Base-by-base conservation (phyloP, 2,797 vertebrate species). In the Protosalanx chinensis region DNA sequence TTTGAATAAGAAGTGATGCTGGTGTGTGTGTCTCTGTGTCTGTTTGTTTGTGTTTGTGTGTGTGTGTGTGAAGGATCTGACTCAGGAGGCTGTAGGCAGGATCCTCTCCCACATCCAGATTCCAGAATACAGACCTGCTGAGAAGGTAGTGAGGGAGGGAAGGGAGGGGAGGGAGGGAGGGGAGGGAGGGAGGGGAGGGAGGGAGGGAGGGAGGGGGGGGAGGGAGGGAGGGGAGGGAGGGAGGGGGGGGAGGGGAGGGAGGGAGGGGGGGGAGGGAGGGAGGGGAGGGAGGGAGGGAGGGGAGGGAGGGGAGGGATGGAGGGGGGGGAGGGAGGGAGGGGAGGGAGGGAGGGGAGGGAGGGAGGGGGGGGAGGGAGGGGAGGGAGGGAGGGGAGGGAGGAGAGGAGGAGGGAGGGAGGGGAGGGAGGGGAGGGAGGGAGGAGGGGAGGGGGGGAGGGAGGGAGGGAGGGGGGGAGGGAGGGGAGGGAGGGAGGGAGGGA, bases 81-180 rank as follows among this genome's bases (percentile, higher is more conserved):
- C 93, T 68, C 87, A 90, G 76, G 93, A 96, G 79, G 77, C 68
- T 12, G 90, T 98, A 79, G 81, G 86, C 68, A 90, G 88, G 72
- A 90, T 95, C 78, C 88, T 96, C 76, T 90, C 92, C 16, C 82
- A 89, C 72, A 82, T 98, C 80, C 90, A 92, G 62, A 89, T 99
- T 88, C 93, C 96, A 1, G 93, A 96, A 78, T 99, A 98, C 89
- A 94, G 89, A 75, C 98, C 96, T 59, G 94, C 93, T 62, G 93
- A 93, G 82, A 99, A 99, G 93, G 97, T 98, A 91, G 41, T 12
- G 41, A 46, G 6, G 10, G 41, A 15, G 3, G 29, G 30, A 6
- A 27, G 23, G 1, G 23, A 27, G 23, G 6, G 62, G 33, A 62
- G 23, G 23, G 23, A 27, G 23, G 23, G 23, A 27, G 1, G 23